Evolutionary conservation across 92 coral and sea anemone species (phyloP), one percentile per base, ranked within the genome.

Genomic region (Zoanthus sansibaricus): DNA sequence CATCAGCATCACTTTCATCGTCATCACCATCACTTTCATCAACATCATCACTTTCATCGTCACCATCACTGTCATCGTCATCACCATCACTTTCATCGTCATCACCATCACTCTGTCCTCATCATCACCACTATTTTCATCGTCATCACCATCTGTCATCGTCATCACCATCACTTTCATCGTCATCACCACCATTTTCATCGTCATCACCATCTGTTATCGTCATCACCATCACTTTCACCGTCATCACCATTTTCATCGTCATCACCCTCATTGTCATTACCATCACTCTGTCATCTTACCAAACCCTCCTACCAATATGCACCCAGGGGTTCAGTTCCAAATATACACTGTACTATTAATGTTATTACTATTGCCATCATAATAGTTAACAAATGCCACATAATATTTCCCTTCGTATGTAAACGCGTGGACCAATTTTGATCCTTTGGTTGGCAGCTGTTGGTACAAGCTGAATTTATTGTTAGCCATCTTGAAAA

Each of bases 261-360:
- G 10, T 49, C 4, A 49, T 11, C 9, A 49, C 12, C 7, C 1
- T 49, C 55, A 49, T 3, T 9, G 55, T 49, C 11, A 7, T 49
- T 5, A 49, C 7, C 55, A 49, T 49, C 55, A 49, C 7, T 25
- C 25, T 11, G 12, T 1, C 55, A 49, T 49, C 9, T 49, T 7
- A 49, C 12, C 12, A 1, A 49, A 49, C 55, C 1, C 12, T 49
- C 55, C 7, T 49, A 49, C 12, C 55, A 1, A 3, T 11, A 70
- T 11, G 44, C 18, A 72, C 76, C 13, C 48, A 72, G 10, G 6
- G 10, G 13, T 42, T 75, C 64, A 49, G 16, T 48, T 51, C 45
- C 79, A 49, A 8, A 75, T 21, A 51, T 6, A 75, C 33, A 75
- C 79, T n/a, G 61, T 14, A 30, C 79, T 75, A 17, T 75, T 17